Percentiles rank a stretch among this genome's conserved stretches.
Conservation (phyloP, 2,888 invertebrate species). For the Lasioglossum malachurum region DNA sequence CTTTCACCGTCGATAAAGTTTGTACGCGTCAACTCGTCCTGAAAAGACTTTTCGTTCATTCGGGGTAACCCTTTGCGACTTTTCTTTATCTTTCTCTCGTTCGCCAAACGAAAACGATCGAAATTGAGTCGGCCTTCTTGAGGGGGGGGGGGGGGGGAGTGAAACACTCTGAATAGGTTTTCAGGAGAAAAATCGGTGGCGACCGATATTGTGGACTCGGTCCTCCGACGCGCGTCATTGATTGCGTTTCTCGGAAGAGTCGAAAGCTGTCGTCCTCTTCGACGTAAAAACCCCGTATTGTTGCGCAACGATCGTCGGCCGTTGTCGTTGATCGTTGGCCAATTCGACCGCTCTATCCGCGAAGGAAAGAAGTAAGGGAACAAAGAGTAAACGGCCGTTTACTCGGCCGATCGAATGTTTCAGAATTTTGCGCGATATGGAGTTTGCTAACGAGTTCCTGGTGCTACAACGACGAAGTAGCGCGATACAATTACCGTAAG, state of each 20-base stretch:
- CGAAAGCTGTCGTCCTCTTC: slow-evolving; percentile 53
- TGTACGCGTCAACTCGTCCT: slow-evolving; percentile 72
- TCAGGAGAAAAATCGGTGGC: neutral
- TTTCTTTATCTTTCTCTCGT: neutral
- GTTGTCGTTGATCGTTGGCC: neutral
- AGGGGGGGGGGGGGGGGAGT: neutral
- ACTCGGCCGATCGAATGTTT: slow-evolving; percentile 55
- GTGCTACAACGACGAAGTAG: slow-evolving; percentile 76
- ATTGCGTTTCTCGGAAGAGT: slow-evolving; percentile 49
- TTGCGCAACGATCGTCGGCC: neutral
- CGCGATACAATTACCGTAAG: slow-evolving; percentile 78
- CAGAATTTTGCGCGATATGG: slow-evolving; percentile 79
- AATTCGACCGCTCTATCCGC: neutral
- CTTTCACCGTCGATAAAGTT: slow-evolving; percentile 84
- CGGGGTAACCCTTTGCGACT: neutral
- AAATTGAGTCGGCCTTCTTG: neutral
- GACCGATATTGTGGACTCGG: neutral
- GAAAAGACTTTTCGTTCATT: slow-evolving; percentile 66
- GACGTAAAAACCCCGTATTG: neutral
- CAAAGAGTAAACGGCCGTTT: neutral
- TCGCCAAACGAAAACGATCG: neutral
- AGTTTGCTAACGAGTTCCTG: slow-evolving; percentile 71
- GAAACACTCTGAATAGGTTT: neutral
- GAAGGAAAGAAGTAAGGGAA: neutral
- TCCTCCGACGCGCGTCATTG: neutral